These are phyloP conservation scores for Aradophagus sp. DNA, from an alignment of 1,140 invertebrate genomes.

Conservation along the genomic window DNA sequence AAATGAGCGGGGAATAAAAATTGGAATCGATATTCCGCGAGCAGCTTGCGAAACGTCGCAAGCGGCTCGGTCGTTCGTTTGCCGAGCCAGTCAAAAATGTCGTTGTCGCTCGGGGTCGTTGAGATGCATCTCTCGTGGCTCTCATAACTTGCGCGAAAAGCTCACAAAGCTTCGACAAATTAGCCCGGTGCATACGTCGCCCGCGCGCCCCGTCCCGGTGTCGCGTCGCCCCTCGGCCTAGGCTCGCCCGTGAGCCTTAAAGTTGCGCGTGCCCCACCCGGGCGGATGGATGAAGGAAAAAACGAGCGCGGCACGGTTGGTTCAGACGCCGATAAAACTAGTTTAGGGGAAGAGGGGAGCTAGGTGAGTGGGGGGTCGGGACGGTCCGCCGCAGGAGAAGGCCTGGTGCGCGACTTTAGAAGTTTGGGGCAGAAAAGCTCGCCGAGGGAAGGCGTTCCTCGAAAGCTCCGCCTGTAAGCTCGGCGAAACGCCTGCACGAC, in stretches of 20 bases:
- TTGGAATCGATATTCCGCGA: no score
- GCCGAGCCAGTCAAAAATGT: constrained; percentile 27
- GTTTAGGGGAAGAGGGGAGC: constrained; percentile 50
- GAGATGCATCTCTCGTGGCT: constrained; percentile 64
- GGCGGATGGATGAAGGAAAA: constrained; percentile 30
- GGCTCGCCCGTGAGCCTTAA: constrained; percentile 27
- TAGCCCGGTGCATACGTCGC: constrained; percentile 71
- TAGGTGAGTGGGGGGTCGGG: constrained; percentile 34
- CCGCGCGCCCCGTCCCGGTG: constrained; percentile 47
- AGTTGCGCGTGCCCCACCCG: constrained; percentile 21
- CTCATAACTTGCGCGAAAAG: constrained; percentile 68
- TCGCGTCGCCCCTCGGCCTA: not conserved
- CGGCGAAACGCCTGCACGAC: constrained; percentile 55
- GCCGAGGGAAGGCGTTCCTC: constrained; percentile 65
- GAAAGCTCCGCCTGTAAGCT: constrained; percentile 74
- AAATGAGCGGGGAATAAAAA: no score
- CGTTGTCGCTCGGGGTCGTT: constrained; percentile 52
- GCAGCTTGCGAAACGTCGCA: no score
- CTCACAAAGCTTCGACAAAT: constrained; percentile 71
- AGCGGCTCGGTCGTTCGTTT: no score
- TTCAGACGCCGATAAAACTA: constrained; percentile 55
- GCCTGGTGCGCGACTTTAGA: constrained; percentile 40
- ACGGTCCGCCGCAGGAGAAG: constrained; percentile 35
- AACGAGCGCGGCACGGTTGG: constrained; percentile 36
- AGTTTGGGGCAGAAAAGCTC: constrained; percentile 62